These are phyloP conservation scores for Gymnopithys bicolor DNA, from an alignment of 2,797 vertebrate genomes.

Conservation along the genomic window DNA sequence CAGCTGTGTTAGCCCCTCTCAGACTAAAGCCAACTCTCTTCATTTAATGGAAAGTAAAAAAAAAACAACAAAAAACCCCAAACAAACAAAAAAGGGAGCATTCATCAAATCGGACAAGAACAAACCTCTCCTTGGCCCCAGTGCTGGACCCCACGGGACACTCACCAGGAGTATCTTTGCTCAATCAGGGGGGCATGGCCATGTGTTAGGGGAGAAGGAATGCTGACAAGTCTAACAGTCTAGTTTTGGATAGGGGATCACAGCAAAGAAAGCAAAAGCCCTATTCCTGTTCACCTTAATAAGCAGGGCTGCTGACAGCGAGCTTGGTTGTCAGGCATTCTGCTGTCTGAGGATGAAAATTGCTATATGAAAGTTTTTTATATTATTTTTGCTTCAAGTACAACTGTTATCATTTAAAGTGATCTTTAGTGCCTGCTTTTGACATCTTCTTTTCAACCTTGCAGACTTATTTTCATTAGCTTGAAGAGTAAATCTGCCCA, in stretches of 20 bases:
- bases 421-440: constrained; percentile 40
- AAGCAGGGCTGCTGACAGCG: not conserved
- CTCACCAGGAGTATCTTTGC: not conserved
- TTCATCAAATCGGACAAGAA: not conserved
- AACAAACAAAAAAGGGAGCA: not conserved
- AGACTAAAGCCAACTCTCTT: not conserved
- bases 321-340: not conserved
- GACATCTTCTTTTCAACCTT: constrained; percentile 36
- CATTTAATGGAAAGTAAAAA: not conserved
- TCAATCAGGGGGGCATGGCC: not conserved
- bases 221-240: not conserved
- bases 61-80: too few relatives aligned
- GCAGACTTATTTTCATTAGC: constrained; percentile 19
- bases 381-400: constrained; percentile 28
- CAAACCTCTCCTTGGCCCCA: not conserved
- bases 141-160: rapidly evolving
- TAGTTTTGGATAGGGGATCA: not conserved
- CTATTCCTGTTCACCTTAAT: not conserved
- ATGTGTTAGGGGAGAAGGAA: not conserved
- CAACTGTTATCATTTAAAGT: constrained; percentile 25
- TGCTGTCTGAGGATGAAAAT: constrained; percentile 2
- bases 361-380: constrained; percentile 22
- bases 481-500: not conserved
- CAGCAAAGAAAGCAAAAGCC: not conserved
- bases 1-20: rapidly evolving